Percentiles rank a stretch among this genome's conserved stretches.
These are phyloP conservation scores for Amorpha juglandis DNA, from an alignment of 2,888 invertebrate species.

Conservation along the genomic window DNA sequence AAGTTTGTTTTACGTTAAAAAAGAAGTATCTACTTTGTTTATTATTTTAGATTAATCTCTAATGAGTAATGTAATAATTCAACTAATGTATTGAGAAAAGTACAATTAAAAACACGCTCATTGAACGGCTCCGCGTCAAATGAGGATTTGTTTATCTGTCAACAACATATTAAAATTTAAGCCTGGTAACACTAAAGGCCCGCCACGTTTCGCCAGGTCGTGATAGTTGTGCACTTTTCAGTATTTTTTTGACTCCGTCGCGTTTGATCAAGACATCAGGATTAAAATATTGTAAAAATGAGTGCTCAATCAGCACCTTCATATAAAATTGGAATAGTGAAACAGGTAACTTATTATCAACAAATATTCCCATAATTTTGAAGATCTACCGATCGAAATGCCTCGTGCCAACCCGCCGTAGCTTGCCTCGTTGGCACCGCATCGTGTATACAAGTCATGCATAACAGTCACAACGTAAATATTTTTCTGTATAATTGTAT, in stretches of 20 bases:
- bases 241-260: slow-evolving; percentile 59
- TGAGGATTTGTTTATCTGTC: slow-evolving; percentile 2
- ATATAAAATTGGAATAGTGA: slow-evolving; percentile 76
- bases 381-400: slow-evolving; percentile 44
- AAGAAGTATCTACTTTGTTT: too few species aligned
- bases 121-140: too few species aligned
- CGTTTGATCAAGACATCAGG: slow-evolving; percentile 53
- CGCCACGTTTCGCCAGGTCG: slow-evolving; percentile 79
- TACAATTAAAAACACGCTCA: too few species aligned
- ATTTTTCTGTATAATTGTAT: slow-evolving; percentile 13
- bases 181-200: slow-evolving; percentile 64
- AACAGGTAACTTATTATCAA: slow-evolving; percentile 73
- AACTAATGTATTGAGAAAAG: too few species aligned
- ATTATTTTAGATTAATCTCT: too few species aligned
- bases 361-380: slow-evolving; percentile 44
- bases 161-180: slow-evolving; percentile 41
- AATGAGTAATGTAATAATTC: too few species aligned
- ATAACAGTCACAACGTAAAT: neutral
- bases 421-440: slow-evolving; percentile 79
- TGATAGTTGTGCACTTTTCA: slow-evolving; percentile 64
- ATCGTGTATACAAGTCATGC: slow-evolving; percentile 33
- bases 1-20: too few species aligned
- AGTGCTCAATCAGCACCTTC: slow-evolving; percentile 69
- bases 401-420: slow-evolving; percentile 69
- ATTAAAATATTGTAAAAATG: slow-evolving; percentile 63